Base-by-base conservation (phyloP, 2,888 invertebrate species). In the Drosophila algonquin region DNA sequence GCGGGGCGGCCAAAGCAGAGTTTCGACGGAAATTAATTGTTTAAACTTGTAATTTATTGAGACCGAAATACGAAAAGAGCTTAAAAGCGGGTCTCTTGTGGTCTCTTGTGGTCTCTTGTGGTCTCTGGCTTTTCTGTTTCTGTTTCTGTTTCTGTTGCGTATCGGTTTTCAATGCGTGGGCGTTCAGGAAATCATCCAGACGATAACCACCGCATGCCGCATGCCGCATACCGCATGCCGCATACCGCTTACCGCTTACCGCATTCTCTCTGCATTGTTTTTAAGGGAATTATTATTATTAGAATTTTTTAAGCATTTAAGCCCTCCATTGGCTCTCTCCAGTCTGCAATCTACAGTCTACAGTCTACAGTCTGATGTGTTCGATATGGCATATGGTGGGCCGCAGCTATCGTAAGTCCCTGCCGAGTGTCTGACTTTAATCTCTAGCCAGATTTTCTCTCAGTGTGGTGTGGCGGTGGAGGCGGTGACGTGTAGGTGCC, bases 1-100 rank as follows among this genome's bases (percentile, higher is more conserved):
- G 21, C 3, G 21, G 21, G 21, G 21, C 21, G 40, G 14, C 40
- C 32, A 45, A 55, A 55, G 32, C 40, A 46, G 47, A 47, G 47
- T 45, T 51, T 71, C 63, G 80, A 74, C 81, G 75, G 77, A 87
- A 81, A 86, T 86, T 86, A 86, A 86, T 86, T 86, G 85, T 73
- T 80, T 55, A 79, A 79, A 79, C 75, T 74, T 59, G 72, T 81
- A 65, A 89, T 86, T 86, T 89, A 89, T 86, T 87, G 85, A 80
- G 48, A 80, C 70, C 73, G 47, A 52, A 57, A 45, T 59, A 24
- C 24, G 24, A 24, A 40, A 40, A 14, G 40, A 54, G 30, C 61
- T 48, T 50, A 14, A 40, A 50, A 58, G 47, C 57, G 46, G 47
- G 48, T 24, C 48, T 50, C 14, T 7, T 40, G 14, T n/a, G 46